These are phyloP conservation scores for Anaspis maculata DNA, from an alignment of 2,888 invertebrate genomes.

Conservation along the genomic window DNA sequence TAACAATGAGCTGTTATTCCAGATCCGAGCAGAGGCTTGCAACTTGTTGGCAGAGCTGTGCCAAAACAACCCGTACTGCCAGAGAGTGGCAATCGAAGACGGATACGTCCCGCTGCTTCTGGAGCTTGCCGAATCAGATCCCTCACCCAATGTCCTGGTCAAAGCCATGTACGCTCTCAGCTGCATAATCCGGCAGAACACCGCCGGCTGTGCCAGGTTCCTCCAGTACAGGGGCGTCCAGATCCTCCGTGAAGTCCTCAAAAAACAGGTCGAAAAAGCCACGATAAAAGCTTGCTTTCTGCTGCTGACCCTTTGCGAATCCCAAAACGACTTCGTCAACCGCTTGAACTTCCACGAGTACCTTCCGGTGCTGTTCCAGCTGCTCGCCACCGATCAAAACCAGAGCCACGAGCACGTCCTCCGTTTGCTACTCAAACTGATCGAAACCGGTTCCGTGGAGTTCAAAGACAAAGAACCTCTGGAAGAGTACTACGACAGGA, in stretches of 20 bases:
- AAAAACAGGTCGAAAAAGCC: constrained; percentile 49
- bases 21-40: constrained; percentile 56
- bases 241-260: constrained; percentile 52
- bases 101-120: constrained; percentile 58
- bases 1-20: too few relatives aligned
- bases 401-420: constrained; percentile 46
- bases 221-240: constrained; percentile 58
- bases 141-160: constrained; percentile 51
- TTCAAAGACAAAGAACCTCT: too few relatives aligned
- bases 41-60: constrained; percentile 68
- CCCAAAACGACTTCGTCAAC: constrained; percentile 50
- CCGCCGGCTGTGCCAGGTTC: constrained; percentile 53
- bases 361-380: constrained; percentile 27
- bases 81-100: constrained; percentile 58
- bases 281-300: constrained; percentile 69
- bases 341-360: constrained; percentile 29
- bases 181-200: constrained; percentile 60
- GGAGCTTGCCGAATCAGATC: constrained; percentile 47
- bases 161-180: constrained; percentile 75
- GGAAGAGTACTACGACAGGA: too few relatives aligned
- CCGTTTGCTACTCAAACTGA: constrained; percentile 42
- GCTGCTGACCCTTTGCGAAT: constrained; percentile 50
- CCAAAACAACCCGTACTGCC: constrained; percentile 82
- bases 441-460: too few relatives aligned
- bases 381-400: constrained; percentile 26